Conservation (phyloP, 2,888 invertebrate species). For the Drosophila robusta region DNA sequence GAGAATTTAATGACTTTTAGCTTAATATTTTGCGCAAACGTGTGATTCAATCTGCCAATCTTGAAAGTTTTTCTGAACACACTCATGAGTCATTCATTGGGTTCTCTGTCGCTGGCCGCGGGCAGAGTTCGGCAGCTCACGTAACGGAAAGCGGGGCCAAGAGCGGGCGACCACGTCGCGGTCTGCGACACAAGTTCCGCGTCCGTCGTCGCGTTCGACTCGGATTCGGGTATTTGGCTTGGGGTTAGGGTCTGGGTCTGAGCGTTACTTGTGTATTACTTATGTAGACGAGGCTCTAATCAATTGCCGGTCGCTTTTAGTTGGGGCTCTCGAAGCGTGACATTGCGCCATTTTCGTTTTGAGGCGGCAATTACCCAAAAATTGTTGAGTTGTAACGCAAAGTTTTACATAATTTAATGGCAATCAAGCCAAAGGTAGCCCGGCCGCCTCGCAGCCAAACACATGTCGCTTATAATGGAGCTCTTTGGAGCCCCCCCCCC, state of each 20-base stretch:
- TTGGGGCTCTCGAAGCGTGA: constrained; percentile 71
- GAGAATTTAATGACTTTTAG: not conserved
- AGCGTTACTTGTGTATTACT: constrained; percentile 38
- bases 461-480: constrained; percentile 49
- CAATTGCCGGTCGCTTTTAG: constrained; percentile 74
- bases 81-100: constrained; percentile 40
- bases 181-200: not conserved
- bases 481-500: not conserved
- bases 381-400: constrained; percentile 66
- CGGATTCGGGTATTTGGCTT: not conserved
- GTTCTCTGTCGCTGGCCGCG: constrained; percentile 38
- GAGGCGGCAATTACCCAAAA: constrained; percentile 69
- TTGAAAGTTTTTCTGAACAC: not conserved
- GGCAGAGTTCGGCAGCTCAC: constrained; percentile 35
- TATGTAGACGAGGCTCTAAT: constrained; percentile 64
- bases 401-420: constrained; percentile 79
- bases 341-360: constrained; percentile 73
- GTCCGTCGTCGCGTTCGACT: constrained; percentile 4
- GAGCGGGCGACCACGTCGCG: constrained; percentile 27
- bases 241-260: not conserved
- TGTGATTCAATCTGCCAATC: constrained; percentile 16
- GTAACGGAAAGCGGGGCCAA: constrained; percentile 47
- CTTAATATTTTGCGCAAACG: not conserved
- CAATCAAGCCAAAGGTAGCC: constrained; percentile 59
- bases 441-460: constrained; percentile 11